phyloP scores from a whole-genome alignment of 2,797 vertebrate genomes.

The Halcyon smyrnensis region DNA sequence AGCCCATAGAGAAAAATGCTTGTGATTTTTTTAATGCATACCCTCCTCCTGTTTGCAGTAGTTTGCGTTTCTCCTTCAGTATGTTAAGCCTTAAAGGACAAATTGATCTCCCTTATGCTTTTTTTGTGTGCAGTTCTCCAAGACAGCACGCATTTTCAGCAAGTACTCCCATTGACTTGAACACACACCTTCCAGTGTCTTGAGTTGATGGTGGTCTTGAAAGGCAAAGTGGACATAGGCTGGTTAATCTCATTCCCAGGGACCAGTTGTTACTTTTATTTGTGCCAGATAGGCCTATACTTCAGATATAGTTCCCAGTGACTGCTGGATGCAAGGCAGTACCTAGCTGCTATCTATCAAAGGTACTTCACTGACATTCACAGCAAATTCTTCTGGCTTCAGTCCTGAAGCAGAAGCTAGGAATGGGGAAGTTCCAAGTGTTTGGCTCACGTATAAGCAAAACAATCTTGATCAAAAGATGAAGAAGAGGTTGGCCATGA shows the following conservation, averaged over 20 bases:
- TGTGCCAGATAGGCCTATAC: background rate
- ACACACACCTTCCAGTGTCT: background rate
- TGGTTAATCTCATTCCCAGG: background rate
- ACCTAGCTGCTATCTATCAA: background rate
- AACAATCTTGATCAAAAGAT: background rate
- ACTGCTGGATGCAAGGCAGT: background rate
- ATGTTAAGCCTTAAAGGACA: background rate
- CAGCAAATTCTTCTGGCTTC: background rate
- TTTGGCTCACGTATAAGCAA: constrained; percentile 4
- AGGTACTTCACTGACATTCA: background rate
- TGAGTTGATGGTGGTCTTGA: background rate
- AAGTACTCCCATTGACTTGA: background rate
- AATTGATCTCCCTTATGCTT: background rate
- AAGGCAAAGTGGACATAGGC: background rate
- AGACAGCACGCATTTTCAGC: background rate
- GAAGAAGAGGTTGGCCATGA: background rate
- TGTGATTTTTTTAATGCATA: background rate
- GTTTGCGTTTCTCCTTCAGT: background rate
- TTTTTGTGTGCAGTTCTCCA: background rate
- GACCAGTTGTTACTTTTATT: background rate
- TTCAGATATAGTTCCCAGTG: background rate
- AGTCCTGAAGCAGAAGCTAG: background rate
- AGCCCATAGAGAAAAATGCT: background rate
- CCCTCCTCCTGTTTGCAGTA: background rate
- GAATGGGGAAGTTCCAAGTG: background rate